Percentiles rank a stretch among this genome's conserved stretches.
phyloP scores from a whole-genome alignment of 2,888 invertebrate species.

The Leptarthrus brevirostris region DNA sequence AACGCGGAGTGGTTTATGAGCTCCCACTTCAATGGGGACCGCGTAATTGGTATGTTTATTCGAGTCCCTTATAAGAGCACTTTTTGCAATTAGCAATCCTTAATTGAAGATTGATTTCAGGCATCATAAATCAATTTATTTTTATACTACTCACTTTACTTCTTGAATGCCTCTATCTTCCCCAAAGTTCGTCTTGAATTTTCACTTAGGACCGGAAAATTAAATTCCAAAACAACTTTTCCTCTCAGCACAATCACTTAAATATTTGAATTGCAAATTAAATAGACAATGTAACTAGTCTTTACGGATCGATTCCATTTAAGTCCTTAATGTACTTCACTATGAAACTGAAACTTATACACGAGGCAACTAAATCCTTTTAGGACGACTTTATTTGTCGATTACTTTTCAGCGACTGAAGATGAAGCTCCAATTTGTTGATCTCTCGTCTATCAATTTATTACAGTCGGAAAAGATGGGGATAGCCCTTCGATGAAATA shows the following conservation, averaged over 20 bases:
- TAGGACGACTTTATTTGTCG: conserved; percentile 27
- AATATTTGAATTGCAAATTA: not conserved
- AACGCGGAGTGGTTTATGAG: conserved; percentile 26
- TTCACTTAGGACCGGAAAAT: not conserved
- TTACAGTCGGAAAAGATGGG: not conserved
- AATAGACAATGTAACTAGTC: not conserved
- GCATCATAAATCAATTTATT: conserved; percentile 33
- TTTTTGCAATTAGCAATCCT: not conserved
- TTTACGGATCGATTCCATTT: no score
- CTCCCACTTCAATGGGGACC: conserved; percentile 35
- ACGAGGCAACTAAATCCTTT: no score
- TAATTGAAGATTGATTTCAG: conserved; percentile 36
- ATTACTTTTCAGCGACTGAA: conserved; percentile 15
- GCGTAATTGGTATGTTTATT: conserved; percentile 29
- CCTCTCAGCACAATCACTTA: not conserved
- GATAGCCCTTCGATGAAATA: not conserved
- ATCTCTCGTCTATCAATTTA: conserved; percentile 22
- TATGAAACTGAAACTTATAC: no score
- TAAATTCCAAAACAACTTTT: not conserved
- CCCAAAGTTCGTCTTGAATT: not conserved
- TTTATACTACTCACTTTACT: conserved; percentile 26
- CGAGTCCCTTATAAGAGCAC: not conserved
- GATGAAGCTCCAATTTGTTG: conserved; percentile 5
- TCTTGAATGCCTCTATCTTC: not conserved
- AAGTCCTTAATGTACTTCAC: no score